These are phyloP conservation scores for Anhinga anhinga DNA, from an alignment of 2,113 vertebrate genomes.

Conservation along the genomic window DNA sequence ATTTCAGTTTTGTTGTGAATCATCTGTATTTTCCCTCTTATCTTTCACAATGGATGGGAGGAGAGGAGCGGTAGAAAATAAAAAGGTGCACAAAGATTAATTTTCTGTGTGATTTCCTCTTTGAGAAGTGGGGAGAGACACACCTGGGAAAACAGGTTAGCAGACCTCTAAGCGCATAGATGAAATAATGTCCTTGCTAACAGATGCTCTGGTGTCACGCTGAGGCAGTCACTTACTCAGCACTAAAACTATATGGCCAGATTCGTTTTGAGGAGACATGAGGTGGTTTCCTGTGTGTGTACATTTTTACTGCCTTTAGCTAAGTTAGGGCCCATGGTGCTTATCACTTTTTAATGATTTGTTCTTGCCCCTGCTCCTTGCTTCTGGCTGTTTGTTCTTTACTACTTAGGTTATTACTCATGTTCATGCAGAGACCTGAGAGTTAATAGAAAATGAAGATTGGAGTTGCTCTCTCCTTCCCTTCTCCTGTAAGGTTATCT, in stretches of 20 bases:
- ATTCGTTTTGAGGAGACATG: background rate
- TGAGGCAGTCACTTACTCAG: conserved; percentile 5
- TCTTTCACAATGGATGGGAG: background rate
- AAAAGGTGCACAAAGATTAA: conserved; percentile 13
- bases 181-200: background rate
- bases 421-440: conserved; percentile 5
- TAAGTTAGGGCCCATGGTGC: background rate
- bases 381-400: conserved; percentile 39
- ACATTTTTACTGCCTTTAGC: conserved; percentile 23
- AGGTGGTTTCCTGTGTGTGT: background rate
- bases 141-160: background rate
- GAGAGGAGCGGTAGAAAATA: background rate
- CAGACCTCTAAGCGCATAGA: background rate
- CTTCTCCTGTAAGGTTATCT: background rate
- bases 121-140: background rate
- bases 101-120: conserved; percentile 9
- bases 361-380: conserved; percentile 27
- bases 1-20: background rate
- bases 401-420: conserved; percentile 7
- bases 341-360: conserved; percentile 37
- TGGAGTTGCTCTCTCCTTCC: background rate
- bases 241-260: background rate
- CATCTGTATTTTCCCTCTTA: background rate
- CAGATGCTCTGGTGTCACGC: background rate
- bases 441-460: conserved; percentile 11